These are phyloP conservation scores for Calyptomena viridis DNA, from an alignment of 2,113 vertebrate species.

Conservation along the genomic window DNA sequence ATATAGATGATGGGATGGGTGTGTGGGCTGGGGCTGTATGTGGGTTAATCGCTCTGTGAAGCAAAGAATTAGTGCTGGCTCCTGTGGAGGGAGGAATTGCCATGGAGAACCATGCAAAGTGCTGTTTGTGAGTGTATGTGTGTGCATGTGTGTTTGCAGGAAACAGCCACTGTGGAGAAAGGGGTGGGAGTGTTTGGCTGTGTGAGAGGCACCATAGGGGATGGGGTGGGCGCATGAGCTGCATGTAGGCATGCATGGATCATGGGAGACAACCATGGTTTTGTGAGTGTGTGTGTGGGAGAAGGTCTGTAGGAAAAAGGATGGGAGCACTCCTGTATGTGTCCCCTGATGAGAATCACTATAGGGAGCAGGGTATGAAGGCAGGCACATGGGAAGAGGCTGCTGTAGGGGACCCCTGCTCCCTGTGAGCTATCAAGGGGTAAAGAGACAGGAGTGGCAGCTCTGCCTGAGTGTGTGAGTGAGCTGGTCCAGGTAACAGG, in stretches of 20 bases:
- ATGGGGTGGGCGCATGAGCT: rapidly evolving
- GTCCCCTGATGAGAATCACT: neutral
- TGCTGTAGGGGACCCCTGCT: neutral
- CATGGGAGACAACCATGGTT: neutral
- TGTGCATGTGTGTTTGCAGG: neutral
- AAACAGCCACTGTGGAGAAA: neutral
- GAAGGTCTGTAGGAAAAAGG: neutral
- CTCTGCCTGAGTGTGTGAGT: rapidly evolving
- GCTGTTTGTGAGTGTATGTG: neutral
- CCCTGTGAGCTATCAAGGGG: neutral
- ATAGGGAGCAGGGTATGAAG: neutral
- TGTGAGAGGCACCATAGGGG: neutral
- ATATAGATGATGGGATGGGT: neutral
- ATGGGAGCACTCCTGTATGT: neutral
- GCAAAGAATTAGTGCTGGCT: neutral
- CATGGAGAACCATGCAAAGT: neutral
- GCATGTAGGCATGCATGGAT: rapidly evolving
- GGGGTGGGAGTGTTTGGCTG: neutral
- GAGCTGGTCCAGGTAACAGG: neutral
- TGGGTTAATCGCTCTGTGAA: neutral
- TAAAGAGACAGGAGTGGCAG: neutral
- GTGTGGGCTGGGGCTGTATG: neutral
- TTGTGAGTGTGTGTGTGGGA: neutral
- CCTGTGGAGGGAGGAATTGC: neutral
- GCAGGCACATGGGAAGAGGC: neutral